These are phyloP conservation scores for Proales similis DNA, from an alignment of 1,140 invertebrate genomes.

Conservation along the genomic window DNA sequence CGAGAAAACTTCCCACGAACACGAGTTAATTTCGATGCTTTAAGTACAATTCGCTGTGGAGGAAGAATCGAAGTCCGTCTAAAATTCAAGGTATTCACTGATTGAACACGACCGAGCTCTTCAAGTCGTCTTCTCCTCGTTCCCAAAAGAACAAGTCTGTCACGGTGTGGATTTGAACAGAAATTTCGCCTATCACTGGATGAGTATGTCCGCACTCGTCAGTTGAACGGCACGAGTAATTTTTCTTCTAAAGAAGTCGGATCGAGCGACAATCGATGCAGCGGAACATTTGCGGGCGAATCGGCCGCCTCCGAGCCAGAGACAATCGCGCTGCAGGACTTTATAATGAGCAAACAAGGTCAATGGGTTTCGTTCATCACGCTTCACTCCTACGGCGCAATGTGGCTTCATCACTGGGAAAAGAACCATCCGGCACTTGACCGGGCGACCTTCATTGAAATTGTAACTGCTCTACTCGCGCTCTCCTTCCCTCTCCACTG, in stretches of 20 bases:
- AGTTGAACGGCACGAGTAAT: neutral
- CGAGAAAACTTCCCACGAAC: neutral
- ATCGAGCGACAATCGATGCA: neutral
- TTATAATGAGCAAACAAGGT: conserved; percentile 6
- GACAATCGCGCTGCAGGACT: neutral
- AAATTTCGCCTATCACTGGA: conserved; percentile 37
- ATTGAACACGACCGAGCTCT: neutral
- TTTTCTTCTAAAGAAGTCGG: conserved; percentile 9
- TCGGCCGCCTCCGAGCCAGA: neutral
- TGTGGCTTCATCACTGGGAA: conserved; percentile 30
- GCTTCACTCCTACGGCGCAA: conserved; percentile 14
- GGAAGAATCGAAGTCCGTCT: neutral
- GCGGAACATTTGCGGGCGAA: conserved; percentile 1
- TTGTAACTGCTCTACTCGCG: neutral
- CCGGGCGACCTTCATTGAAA: conserved; percentile 1
- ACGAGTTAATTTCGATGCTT: neutral
- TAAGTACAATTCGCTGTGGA: neutral
- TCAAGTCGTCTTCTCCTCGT: neutral
- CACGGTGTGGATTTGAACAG: conserved; percentile 35
- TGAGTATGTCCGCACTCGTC: neutral
- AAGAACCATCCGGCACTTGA: neutral
- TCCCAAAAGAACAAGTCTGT: conserved; percentile 32
- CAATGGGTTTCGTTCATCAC: conserved; percentile 25
- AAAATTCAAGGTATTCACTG: no score
- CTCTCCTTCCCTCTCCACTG: neutral